These are phyloP conservation scores for Lucilia cuprina DNA, from an alignment of 1,140 invertebrate genomes.

Conservation along the genomic window DNA sequence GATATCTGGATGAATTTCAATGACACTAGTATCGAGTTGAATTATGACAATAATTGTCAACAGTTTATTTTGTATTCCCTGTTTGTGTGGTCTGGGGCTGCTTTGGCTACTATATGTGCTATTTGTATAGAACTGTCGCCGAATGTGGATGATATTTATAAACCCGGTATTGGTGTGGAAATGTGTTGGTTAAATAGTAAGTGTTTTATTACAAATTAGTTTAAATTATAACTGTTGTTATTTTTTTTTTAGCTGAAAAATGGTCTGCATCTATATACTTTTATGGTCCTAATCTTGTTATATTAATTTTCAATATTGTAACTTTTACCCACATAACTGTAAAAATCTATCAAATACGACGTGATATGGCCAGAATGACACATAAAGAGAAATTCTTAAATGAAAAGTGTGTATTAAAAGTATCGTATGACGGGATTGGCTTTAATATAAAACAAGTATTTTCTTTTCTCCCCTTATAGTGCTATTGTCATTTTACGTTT, in stretches of 20 bases:
- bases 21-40: slow-evolving; percentile 54
- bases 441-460: too few relatives aligned
- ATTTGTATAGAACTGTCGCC: slow-evolving; percentile 50
- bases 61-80: slow-evolving; percentile 71
- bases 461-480: slow-evolving; percentile 56
- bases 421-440: too few relatives aligned
- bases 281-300: slow-evolving; percentile 73
- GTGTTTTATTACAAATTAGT: slow-evolving; percentile 38
- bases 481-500: slow-evolving; percentile 74
- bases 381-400: slow-evolving; percentile 61
- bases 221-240: too few relatives aligned
- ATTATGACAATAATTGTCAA: slow-evolving; percentile 49
- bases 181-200: slow-evolving; percentile 69
- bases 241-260: not conserved
- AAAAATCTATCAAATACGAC: slow-evolving; percentile 68
- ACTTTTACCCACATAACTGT: slow-evolving; percentile 74
- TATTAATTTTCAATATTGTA: slow-evolving; percentile 72
- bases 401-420: slow-evolving; percentile 1
- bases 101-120: slow-evolving; percentile 60
- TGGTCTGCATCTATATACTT: slow-evolving; percentile 71
- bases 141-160: slow-evolving; percentile 63
- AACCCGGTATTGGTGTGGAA: slow-evolving; percentile 65
- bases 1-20: slow-evolving; percentile 77
- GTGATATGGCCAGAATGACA: slow-evolving; percentile 65
- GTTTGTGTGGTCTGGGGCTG: slow-evolving; percentile 74